Conservation (phyloP, 2,797 vertebrate genomes). For the Esox lucius region DNA sequence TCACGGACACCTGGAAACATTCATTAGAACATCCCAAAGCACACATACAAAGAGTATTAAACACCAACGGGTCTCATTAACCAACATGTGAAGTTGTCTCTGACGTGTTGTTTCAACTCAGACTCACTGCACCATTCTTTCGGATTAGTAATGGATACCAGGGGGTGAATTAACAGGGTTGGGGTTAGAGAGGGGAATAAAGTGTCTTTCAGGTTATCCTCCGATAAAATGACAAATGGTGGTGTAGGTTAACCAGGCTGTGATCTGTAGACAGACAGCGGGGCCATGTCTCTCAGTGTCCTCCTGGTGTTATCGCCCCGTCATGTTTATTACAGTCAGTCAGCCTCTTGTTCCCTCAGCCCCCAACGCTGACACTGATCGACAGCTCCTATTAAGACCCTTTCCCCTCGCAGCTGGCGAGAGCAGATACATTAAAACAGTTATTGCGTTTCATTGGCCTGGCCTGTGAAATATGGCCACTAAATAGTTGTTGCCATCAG, state of each 20-base stretch:
- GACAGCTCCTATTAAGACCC: conserved; percentile 96
- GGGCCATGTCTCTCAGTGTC: conserved; percentile 34
- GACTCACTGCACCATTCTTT: too few species aligned
- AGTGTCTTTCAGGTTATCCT: conserved; percentile 10
- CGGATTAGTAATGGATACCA: background rate
- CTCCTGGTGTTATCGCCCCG: conserved; percentile 81
- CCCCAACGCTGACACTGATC: conserved; percentile 86
- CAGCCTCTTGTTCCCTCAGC: conserved; percentile 81
- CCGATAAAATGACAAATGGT: conserved; percentile 70
- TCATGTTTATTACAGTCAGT: conserved; percentile 94
- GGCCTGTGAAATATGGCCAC: conserved; percentile 88
- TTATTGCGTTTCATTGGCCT: conserved; percentile 98
- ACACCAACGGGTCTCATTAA: conserved; percentile 13
- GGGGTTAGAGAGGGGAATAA: background rate
- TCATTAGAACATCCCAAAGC: background rate
- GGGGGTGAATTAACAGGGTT: conserved; percentile 36
- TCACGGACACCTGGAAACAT: background rate
- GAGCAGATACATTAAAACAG: conserved; percentile 95
- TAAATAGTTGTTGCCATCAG: conserved; percentile 94
- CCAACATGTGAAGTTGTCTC: conserved; percentile 42
- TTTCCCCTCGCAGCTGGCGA: conserved; percentile 88
- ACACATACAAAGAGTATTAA: background rate
- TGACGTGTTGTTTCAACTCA: conserved; percentile 45
- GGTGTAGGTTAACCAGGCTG: conserved; percentile 86
- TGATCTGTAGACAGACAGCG: conserved; percentile 68